phyloP scores from a whole-genome alignment of 2,113 vertebrate species.

The Amazona vittata region DNA sequence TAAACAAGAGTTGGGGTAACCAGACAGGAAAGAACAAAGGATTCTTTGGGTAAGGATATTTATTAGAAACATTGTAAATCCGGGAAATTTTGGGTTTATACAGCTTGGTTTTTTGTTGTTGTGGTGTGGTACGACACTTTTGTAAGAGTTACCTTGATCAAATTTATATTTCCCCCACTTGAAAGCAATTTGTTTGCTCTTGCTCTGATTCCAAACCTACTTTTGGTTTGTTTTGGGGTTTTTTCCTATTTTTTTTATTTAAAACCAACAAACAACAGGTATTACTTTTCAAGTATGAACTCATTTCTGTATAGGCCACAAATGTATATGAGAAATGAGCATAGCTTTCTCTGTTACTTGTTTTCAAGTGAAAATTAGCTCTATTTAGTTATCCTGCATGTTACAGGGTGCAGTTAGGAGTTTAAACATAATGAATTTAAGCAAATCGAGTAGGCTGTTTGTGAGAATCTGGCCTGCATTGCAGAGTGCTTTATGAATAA shows the following conservation, averaged over 20 bases:
- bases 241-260: neutral
- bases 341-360: slow-evolving; percentile 17
- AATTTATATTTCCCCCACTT: neutral
- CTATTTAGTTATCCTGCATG: neutral
- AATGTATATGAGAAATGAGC: neutral
- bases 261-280: neutral
- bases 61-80: slow-evolving; percentile 1
- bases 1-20: slow-evolving; percentile 56
- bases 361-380: slow-evolving; percentile 5
- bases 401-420: neutral
- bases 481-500: neutral
- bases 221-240: neutral
- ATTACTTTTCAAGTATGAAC: neutral
- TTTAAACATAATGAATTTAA: neutral
- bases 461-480: neutral
- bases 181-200: neutral
- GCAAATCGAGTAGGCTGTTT: neutral
- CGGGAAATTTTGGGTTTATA: slow-evolving; percentile 30
- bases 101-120: neutral
- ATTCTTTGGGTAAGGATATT: neutral
- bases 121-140: neutral
- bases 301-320: slow-evolving; percentile 4
- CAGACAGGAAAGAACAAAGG: slow-evolving; percentile 46
- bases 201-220: neutral
- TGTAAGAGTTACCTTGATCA: neutral